Base-by-base conservation (phyloP, 2,113 vertebrate genomes). In the Brachyhypopomus occidentalis region DNA sequence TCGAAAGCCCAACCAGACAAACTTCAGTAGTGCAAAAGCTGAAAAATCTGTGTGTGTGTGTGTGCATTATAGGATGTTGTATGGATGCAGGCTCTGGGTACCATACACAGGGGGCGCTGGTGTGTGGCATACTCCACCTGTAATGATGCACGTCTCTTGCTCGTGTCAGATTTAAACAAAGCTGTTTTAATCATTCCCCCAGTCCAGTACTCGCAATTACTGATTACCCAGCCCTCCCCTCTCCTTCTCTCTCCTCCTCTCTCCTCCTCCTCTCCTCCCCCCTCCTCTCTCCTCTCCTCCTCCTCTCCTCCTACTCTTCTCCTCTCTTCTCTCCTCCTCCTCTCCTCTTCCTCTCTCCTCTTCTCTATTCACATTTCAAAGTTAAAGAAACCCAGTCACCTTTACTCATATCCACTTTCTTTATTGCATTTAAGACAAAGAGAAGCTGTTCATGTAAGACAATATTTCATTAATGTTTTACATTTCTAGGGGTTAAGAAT, bases 141-240 rank as follows among this genome's bases (percentile, higher is more conserved):
- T 80, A 80, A 80, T 73, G 25, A 55, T 80, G 73, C 38, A 59
- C 59, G 25, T 16, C 6, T 38, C 59, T 34, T 41, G 34, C 34
- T 67, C 20, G 1, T 1, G 59, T 79, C 64, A 48, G 75, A 71
- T 70, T 69, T 79, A 70, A 75, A 75, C 56, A 36, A 75, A 79
- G 64, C 34, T 16, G 1, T 52, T 70, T 83, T 75, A 79, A 83
- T 83, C 70, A 83, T 83, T 83, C 45, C 79, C 58, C 41, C 20
- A 62, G 70, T 79, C 72, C 71, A n/a, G 52, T 74, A 23, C 59
- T 77, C 59, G 70, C 34, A 23, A 20, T 52, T 55, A 79, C 67
- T 73, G 76, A 74, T 78, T 79, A 63, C 74, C 75, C 19, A 38
- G 79, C 63, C 69, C 3, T 34, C 30, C 30, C 30, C 30, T 30